These are phyloP conservation scores for Drosophila kepulauana DNA, from an alignment of 1,140 invertebrate species.

Conservation along the genomic window DNA sequence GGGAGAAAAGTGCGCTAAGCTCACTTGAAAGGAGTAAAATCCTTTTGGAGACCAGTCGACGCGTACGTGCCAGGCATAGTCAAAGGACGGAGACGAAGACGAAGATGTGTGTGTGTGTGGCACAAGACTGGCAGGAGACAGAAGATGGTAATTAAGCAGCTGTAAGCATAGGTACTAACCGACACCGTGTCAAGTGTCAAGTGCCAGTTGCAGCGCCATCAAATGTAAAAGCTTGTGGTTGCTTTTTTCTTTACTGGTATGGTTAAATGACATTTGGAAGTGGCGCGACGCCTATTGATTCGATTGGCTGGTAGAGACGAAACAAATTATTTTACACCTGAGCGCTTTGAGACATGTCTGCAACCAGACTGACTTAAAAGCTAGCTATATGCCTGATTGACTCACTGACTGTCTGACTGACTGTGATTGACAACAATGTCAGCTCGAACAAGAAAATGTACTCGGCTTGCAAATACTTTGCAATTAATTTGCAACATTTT, in stretches of 20 bases:
- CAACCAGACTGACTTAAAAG: constrained; percentile 47
- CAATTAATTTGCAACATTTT: constrained; percentile 7
- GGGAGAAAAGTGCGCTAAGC: constrained; percentile 25
- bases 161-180: constrained; percentile 30
- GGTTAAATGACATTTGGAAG: constrained; percentile 57
- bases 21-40: constrained; percentile 74
- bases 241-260: constrained; percentile 13
- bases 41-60: constrained; percentile 40
- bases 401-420: constrained; percentile 32
- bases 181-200: constrained; percentile 23
- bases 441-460: background rate
- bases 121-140: constrained; percentile 12
- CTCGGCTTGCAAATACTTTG: background rate
- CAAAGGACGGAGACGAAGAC: constrained; percentile 7
- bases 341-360: constrained; percentile 73
- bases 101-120: background rate
- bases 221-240: constrained; percentile 48
- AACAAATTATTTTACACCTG: constrained; percentile 79
- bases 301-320: constrained; percentile 58
- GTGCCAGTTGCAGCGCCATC: constrained; percentile 25
- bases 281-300: constrained; percentile 58
- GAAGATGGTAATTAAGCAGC: constrained; percentile 61
- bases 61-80: constrained; percentile 65
- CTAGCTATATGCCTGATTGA: constrained; percentile 17
- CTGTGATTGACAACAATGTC: constrained; percentile 53